A percentile compares a stretch with the other conserved stretches of the same genome.
Conservation (phyloP, 2,113 vertebrate genomes). For the Buteo buteo region DNA sequence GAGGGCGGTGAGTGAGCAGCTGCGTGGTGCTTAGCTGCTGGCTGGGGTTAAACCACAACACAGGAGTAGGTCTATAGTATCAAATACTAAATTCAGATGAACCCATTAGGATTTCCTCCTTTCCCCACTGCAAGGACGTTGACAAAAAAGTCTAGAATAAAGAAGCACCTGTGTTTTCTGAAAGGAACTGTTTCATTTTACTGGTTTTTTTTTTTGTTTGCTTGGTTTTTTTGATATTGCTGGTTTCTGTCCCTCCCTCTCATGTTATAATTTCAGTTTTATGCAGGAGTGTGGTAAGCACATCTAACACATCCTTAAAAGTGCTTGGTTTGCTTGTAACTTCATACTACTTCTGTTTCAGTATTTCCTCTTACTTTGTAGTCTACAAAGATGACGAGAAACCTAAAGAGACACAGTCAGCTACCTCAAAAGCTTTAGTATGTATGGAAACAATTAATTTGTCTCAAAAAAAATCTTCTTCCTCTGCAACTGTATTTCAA, state of each 20-base stretch:
- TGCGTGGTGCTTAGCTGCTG: too few relatives aligned
- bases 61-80: neutral
- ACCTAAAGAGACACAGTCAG: neutral
- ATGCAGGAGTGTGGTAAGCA: accelerated
- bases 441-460: neutral
- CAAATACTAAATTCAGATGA: neutral
- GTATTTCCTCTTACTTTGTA: neutral
- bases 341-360: neutral
- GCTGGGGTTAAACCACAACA: too few relatives aligned
- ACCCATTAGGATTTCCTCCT: neutral
- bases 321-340: neutral
- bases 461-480: neutral
- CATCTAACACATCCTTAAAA: neutral
- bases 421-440: neutral
- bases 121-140: neutral
- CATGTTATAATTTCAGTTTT: neutral
- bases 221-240: neutral
- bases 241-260: neutral
- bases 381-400: neutral
- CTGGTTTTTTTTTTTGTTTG: accelerated
- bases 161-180: neutral
- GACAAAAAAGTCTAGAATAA: neutral
- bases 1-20: too few relatives aligned
- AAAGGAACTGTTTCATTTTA: neutral
- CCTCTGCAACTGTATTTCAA: neutral